Conservation (phyloP, 2,888 invertebrate species). For the Volucella inanis region DNA sequence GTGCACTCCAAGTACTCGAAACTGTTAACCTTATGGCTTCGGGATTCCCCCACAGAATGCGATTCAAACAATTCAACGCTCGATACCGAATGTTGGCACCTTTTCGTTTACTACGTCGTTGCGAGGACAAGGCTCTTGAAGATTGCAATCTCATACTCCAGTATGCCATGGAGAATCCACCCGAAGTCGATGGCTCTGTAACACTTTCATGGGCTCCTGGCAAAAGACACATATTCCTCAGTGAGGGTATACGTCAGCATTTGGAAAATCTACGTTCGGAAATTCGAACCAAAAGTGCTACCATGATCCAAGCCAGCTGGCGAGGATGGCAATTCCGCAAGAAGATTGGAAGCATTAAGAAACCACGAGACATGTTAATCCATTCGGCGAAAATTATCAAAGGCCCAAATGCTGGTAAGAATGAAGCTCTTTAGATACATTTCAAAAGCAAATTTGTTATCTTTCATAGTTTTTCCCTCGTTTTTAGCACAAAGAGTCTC, state of each 20-base stretch:
- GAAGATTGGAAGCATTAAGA: conserved; percentile 85
- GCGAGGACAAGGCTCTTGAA: conserved; percentile 89
- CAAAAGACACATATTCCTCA: conserved; percentile 95
- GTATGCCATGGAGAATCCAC: conserved; percentile 87
- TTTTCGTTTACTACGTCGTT: conserved; percentile 87
- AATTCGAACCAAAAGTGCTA: conserved; percentile 91
- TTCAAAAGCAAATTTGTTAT: conserved; percentile 76
- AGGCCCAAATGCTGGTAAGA: conserved; percentile 79
- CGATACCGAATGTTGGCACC: conserved; percentile 93
- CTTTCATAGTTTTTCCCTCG: conserved; percentile 68
- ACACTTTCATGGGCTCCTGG: conserved; percentile 95
- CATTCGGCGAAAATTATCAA: conserved; percentile 78
- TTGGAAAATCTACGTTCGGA: conserved; percentile 92
- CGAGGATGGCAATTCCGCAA: conserved; percentile 89
- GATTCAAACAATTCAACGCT: conserved; percentile 95
- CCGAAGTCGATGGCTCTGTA: conserved; percentile 85
- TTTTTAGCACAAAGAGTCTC: conserved; percentile 80
- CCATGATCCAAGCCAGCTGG: conserved; percentile 93
- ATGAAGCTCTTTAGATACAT: conserved; percentile 10
- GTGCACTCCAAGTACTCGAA: conserved; percentile 95
- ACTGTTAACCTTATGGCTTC: conserved; percentile 97
- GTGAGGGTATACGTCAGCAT: conserved; percentile 95
- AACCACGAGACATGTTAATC: conserved; percentile 76
- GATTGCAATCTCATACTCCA: conserved; percentile 90
- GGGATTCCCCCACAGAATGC: conserved; percentile 96